phyloP scores from a whole-genome alignment of 2,113 vertebrate genomes.

The Tylochromis polylepis region DNA sequence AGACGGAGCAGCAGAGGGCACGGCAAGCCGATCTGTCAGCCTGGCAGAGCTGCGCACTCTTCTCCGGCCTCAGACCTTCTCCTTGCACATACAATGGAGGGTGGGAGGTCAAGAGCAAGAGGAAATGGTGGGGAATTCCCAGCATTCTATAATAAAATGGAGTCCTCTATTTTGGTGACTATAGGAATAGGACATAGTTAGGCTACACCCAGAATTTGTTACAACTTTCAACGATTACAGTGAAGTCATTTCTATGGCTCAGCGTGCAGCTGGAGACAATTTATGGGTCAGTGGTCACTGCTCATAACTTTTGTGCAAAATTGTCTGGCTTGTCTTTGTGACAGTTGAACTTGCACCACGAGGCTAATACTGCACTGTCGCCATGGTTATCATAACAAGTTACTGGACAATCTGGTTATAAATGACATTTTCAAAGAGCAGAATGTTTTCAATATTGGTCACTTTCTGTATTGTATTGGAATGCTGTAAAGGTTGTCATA shows the following conservation, averaged over 20 bases:
- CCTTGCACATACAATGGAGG: conserved; percentile 64
- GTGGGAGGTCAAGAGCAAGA: conserved; percentile 63
- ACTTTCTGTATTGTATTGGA: background rate
- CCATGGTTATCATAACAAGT: conserved; percentile 15
- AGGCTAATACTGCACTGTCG: background rate
- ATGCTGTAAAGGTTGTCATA: conserved; percentile 5
- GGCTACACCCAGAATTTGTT: conserved; percentile 52
- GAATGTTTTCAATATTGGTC: background rate
- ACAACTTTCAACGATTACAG: conserved; percentile 37
- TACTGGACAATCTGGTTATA: background rate
- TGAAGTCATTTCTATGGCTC: conserved; percentile 47
- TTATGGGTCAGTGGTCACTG: conserved; percentile 32
- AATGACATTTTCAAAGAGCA: background rate
- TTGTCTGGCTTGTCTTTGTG: conserved; percentile 19
- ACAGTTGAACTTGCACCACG: conserved; percentile 16
- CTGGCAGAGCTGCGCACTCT: conserved; percentile 40
- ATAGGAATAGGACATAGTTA: conserved; percentile 37
- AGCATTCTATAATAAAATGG: conserved; percentile 63
- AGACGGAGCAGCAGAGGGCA: conserved; percentile 59
- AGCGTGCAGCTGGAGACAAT: conserved; percentile 45
- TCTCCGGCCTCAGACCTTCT: conserved; percentile 36
- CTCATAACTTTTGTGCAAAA: conserved; percentile 31
- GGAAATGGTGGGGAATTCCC: conserved; percentile 71
- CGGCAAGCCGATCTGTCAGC: conserved; percentile 57
- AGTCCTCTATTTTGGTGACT: conserved; percentile 56